A percentile compares a stretch with the other conserved stretches of the same genome.
phyloP scores from a whole-genome alignment of 1,140 invertebrate genomes.

The Onthophagus taurus region DNA sequence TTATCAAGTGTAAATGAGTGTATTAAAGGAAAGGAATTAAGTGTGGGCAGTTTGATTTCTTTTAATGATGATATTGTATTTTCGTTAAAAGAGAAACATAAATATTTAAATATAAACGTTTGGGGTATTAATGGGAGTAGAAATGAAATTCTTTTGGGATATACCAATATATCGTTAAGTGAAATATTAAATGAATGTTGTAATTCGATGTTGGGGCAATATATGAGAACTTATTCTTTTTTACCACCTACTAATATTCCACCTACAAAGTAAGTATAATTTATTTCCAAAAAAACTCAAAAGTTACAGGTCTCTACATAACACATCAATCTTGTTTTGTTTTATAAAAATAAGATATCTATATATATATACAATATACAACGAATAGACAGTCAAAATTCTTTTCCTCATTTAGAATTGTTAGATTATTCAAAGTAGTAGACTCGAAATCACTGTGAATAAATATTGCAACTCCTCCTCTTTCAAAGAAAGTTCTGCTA shows the following conservation, averaged over 20 bases:
- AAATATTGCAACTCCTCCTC: no score
- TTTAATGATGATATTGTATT: conserved; percentile 71
- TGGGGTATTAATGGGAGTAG: conserved; percentile 44
- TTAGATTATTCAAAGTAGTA: no score
- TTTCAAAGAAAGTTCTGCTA: no score
- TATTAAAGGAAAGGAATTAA: conserved; percentile 39
- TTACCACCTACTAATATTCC: conserved; percentile 54
- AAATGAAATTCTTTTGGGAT: conserved; percentile 59
- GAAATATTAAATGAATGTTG: conserved; percentile 69
- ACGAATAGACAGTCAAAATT: no score
- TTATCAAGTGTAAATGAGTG: conserved; percentile 40
- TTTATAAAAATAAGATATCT: no score
- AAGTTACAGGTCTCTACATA: background rate
- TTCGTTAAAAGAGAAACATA: conserved; percentile 55
- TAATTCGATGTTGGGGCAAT: conserved; percentile 69
- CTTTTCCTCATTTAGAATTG: no score
- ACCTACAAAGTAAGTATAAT: conserved; percentile 44
- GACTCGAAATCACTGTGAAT: no score
- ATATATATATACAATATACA: no score
- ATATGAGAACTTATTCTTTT: conserved; percentile 63
- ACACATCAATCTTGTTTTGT: background rate
- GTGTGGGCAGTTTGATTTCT: conserved; percentile 44
- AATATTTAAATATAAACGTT: conserved; percentile 75
- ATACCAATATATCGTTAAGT: conserved; percentile 68
- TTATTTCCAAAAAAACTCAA: no score